phyloP scores from a whole-genome alignment of 2,888 invertebrate genomes.

The Meta bourneti region DNA sequence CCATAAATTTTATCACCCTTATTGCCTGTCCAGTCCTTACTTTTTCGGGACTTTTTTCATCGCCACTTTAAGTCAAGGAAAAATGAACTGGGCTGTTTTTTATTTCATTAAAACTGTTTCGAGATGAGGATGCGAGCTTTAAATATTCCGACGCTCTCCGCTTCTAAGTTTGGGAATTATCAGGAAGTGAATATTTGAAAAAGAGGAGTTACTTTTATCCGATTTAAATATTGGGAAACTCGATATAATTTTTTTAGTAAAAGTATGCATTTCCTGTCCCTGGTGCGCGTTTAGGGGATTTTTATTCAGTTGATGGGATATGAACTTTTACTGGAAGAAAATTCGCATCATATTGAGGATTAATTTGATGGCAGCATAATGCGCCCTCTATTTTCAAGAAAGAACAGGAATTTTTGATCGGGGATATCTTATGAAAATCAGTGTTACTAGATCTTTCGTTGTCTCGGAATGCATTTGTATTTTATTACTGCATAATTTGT shows the following conservation, averaged over 20 bases:
- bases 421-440: too few relatives aligned
- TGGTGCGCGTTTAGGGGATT: neutral
- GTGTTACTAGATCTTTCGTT: too few relatives aligned
- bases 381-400: too few relatives aligned
- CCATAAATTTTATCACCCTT: conserved; percentile 75
- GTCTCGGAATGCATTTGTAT: too few relatives aligned
- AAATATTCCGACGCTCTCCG: neutral
- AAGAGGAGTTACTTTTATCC: neutral
- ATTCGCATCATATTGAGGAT: too few relatives aligned
- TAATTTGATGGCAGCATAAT: too few relatives aligned
- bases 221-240: neutral
- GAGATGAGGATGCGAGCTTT: neutral
- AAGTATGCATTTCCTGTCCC: neutral
- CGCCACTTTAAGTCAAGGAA: neutral
- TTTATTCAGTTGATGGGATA: neutral
- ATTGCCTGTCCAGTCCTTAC: conserved; percentile 66
- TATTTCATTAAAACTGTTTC: conserved; percentile 13
- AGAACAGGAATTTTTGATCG: too few relatives aligned
- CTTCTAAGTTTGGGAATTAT: neutral
- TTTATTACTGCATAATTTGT: too few relatives aligned
- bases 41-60: conserved; percentile 19
- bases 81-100: neutral
- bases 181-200: neutral
- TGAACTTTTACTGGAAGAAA: too few relatives aligned
- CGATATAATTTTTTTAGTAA: neutral